A percentile compares a stretch with the other conserved stretches of the same genome.
Conservation (phyloP, 1,140 invertebrate genomes). For the Hirudo medicinalis region DNA sequence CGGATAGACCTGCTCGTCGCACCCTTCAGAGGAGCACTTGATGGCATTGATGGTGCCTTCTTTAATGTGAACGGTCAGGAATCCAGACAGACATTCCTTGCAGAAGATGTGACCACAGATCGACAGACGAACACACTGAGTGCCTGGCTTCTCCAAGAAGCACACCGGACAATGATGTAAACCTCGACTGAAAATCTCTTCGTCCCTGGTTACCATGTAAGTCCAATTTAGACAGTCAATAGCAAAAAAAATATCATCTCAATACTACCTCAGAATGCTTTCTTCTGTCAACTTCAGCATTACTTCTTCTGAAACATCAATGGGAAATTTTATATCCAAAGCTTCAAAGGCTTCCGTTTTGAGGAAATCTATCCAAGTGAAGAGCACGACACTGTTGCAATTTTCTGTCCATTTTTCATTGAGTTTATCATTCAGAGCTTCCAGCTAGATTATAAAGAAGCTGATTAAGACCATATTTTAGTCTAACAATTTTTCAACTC, state of each 20-base stretch:
- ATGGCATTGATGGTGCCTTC: conserved; percentile 50
- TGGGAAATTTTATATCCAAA: conserved; percentile 13
- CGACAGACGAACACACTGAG: conserved; percentile 46
- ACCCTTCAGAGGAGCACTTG: conserved; percentile 50
- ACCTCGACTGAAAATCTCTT: not conserved
- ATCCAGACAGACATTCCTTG: conserved; percentile 49
- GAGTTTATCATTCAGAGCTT: too few relatives aligned
- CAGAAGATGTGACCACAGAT: conserved; percentile 53
- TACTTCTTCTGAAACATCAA: not conserved
- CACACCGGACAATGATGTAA: conserved; percentile 14
- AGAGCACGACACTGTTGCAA: conserved; percentile 11
- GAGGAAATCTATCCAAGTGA: conserved; percentile 16
- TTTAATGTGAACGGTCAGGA: conserved; percentile 49
- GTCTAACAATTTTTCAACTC: too few relatives aligned
- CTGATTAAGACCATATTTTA: too few relatives aligned
- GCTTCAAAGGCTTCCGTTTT: conserved; percentile 5
- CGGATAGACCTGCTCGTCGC: conserved; percentile 47
- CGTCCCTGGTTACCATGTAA: not conserved
- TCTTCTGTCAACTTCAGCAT: not conserved
- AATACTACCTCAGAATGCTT: not conserved
- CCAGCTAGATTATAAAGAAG: too few relatives aligned
- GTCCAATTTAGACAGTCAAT: not conserved
- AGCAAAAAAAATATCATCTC: not conserved
- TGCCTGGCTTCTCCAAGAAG: conserved; percentile 34
- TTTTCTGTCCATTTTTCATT: conserved; percentile 8